Conservation (phyloP, 2,888 invertebrate species). For the Aleiodes alternator region DNA sequence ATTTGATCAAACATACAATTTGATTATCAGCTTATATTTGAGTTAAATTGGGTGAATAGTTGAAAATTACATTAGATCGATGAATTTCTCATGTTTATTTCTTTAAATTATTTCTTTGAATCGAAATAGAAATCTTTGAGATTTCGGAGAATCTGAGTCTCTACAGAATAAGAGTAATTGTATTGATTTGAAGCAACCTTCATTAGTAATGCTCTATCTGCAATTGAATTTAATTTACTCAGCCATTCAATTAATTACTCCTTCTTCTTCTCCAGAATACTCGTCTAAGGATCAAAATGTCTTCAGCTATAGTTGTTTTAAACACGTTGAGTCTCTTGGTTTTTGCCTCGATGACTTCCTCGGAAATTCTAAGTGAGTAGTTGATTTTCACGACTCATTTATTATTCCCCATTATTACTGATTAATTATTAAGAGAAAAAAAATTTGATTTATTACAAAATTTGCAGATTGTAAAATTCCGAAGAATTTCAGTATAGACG, state of each 20-base stretch:
- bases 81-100: constrained; percentile 9
- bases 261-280: too few relatives aligned
- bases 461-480: constrained; percentile 28
- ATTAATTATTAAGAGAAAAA: neutral
- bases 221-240: too few relatives aligned
- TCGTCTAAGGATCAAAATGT: too few relatives aligned
- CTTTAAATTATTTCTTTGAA: neutral
- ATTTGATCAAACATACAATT: constrained; percentile 31
- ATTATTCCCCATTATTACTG: neutral
- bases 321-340: neutral
- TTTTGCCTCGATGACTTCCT: neutral
- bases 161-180: too few relatives aligned
- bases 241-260: too few relatives aligned
- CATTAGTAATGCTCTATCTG: too few relatives aligned
- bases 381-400: neutral
- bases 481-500: constrained; percentile 14
- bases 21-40: constrained; percentile 26
- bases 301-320: neutral
- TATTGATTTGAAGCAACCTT: too few relatives aligned
- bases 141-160: too few relatives aligned
- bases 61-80: neutral
- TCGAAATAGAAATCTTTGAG: too few relatives aligned
- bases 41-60: constrained; percentile 10
- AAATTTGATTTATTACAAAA: neutral
- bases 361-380: constrained; percentile 16